Evolutionary conservation across 1,140 invertebrate genomes (phyloP), one percentile per base, ranked within the genome.

Genomic region (Hyles euphorbiae): DNA sequence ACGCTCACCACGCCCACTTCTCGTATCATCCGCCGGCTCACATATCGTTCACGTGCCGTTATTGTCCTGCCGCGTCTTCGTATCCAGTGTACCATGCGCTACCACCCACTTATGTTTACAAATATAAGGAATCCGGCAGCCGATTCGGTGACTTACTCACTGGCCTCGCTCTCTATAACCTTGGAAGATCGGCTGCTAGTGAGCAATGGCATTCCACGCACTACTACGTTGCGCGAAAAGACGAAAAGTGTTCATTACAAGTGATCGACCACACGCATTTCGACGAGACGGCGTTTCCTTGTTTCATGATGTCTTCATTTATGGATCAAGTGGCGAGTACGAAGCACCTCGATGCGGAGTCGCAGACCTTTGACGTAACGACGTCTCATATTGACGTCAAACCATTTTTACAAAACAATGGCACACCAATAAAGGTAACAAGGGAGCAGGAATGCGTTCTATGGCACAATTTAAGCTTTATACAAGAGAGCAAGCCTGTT

Each of bases 181-280:
- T 88, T 5, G 84, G 83, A 52, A 71, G 80, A 67, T 67, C 79
- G 0, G 57, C 71, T 7, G 58, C 22, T 22, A 22, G 56, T 22
- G 69, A 75, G n/a, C 72, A 78, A 11, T 77, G 70, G 71, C 54
- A 77, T 48, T 66, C 70, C 45, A 65, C 63, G 5, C 76, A 74
- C 40, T 73, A 65, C 52, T 78, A 85, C 55, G 57, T 61, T 3
- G 34, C 70, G 12, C 67, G 61, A 2, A 53, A 58, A 3, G 72
- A 76, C 5, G 84, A 87, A 65, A 77, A 73, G 34, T 87, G 84
- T 64, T 83, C 75, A 7, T 61, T 88, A 52, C 83, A 88, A 67
- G 60, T 86, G 36, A 68, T 84, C 51, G 70, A 83, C 56, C 63
- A 54, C 10, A 63, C 69, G 11, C 72, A 74, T 48, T 82, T 79